Evolutionary conservation across 2,888 invertebrate genomes (phyloP), one percentile per base, ranked within the genome.

Genomic region (Nemoura dubitans): DNA sequence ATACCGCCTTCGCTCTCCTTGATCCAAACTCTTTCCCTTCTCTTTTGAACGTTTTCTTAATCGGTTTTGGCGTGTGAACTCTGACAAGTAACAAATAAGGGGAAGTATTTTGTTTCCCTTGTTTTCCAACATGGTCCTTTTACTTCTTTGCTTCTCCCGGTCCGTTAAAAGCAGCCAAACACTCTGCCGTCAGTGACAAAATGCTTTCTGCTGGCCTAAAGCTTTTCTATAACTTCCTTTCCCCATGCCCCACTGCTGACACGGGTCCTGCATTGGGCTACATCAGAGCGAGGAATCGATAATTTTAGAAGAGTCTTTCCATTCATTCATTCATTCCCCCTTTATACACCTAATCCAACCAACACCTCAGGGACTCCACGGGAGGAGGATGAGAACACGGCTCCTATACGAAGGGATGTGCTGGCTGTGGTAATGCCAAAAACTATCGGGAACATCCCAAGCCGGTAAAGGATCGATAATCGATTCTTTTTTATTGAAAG

Each of bases 1-100:
- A 25, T 27, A 26, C 28, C 78, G 26, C 26, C 28, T 28, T 27
- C 78, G 6, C 78, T 78, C n/a, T 14, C 28, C 78, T 78, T 28
- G 59, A 59, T 59, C 59, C 59, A 59, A 59, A 59, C 59, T 59
- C 84, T 28, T 26, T 26, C 28, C 21, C 28, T 84, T 59, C 59
- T 76, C 84, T 84, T 84, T 84, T 84, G 28, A 84, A 84, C 84
- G 76, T 84, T 59, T 76, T 27, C 59, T 84, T 84, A 84, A 84
- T 84, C 84, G 84, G 84, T 84, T 76, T 59, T 84, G 84, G 84
- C 84, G 84, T 84, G 84, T 84, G 84, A 84, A 84, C 84, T 84
- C 59, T 30, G 84, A 84, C 84, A 84, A 84, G 59, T 59, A 84
- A 84, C 84, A 84, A 84, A 84, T 84, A 84, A 83, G 83, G 43